Percentiles rank a stretch among this genome's conserved stretches.
phyloP scores from a whole-genome alignment of 2,797 vertebrate genomes.

The Brachymystax lenok region DNA sequence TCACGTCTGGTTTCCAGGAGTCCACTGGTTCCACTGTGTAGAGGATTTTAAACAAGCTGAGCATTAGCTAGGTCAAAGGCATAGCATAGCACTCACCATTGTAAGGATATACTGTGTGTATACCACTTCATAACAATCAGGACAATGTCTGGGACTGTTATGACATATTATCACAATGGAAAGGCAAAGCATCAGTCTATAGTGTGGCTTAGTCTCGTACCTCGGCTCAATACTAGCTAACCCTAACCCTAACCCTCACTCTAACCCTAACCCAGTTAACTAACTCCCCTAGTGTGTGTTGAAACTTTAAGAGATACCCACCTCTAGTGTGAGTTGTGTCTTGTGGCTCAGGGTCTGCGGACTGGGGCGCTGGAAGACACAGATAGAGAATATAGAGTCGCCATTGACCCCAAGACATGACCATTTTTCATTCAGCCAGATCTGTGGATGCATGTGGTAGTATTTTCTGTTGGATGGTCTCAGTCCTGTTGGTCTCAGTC shows the following conservation, averaged over 20 bases:
- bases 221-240: too few relatives aligned
- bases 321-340: conserved; percentile 68
- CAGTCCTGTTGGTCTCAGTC: too few relatives aligned
- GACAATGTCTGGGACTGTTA: not conserved
- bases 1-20: conserved; percentile 77
- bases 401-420: conserved; percentile 26
- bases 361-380: conserved; percentile 62
- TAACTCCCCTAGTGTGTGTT: conserved; percentile 32
- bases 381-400: conserved; percentile 25
- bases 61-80: conserved; percentile 39
- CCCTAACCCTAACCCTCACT: too few relatives aligned
- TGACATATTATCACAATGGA: not conserved
- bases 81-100: conserved; percentile 14
- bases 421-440: not conserved
- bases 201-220: not conserved
- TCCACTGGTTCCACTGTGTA: conserved; percentile 75
- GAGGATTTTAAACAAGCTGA: conserved; percentile 56
- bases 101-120: not conserved
- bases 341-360: conserved; percentile 62
- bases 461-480: conserved; percentile 38
- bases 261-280: too few relatives aligned
- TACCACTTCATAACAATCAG: conserved; percentile 6
- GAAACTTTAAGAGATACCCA: conserved; percentile 35
- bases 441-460: conserved; percentile 26
- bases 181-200: conserved; percentile 15